These are phyloP conservation scores for Argyra leucocephala DNA, from an alignment of 2,888 invertebrate genomes.

Conservation along the genomic window DNA sequence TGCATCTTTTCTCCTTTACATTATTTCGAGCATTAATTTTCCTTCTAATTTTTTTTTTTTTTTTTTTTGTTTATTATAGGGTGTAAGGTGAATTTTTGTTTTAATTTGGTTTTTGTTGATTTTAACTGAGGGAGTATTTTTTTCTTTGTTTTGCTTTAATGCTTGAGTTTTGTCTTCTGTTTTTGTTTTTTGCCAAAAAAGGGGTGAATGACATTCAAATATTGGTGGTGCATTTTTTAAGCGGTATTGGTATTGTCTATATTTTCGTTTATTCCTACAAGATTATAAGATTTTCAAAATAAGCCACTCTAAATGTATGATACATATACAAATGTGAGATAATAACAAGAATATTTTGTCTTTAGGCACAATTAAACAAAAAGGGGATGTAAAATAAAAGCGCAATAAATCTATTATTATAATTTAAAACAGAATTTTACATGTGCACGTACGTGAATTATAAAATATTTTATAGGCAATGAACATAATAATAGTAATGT, in stretches of 20 bases:
- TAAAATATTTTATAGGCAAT: too few relatives aligned
- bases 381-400: background rate
- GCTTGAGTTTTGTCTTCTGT: background rate
- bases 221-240: background rate
- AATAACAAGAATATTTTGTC: background rate
- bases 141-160: background rate
- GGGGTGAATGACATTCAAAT: constrained; percentile 4
- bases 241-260: background rate
- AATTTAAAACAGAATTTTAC: too few relatives aligned
- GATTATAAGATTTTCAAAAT: too few relatives aligned
- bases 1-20: too few relatives aligned
- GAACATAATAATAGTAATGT: too few relatives aligned
- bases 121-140: background rate
- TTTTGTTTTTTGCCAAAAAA: background rate
- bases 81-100: background rate
- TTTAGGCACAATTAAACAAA: background rate
- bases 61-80: background rate
- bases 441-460: too few relatives aligned
- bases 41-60: background rate
- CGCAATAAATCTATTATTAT: background rate
- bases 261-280: background rate
- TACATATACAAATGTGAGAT: background rate
- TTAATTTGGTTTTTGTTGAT: background rate
- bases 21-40: background rate
- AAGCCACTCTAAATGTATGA: background rate